Evolutionary conservation across 2,113 vertebrate genomes (phyloP).

Genomic region (Osmerus mordax): DNA sequence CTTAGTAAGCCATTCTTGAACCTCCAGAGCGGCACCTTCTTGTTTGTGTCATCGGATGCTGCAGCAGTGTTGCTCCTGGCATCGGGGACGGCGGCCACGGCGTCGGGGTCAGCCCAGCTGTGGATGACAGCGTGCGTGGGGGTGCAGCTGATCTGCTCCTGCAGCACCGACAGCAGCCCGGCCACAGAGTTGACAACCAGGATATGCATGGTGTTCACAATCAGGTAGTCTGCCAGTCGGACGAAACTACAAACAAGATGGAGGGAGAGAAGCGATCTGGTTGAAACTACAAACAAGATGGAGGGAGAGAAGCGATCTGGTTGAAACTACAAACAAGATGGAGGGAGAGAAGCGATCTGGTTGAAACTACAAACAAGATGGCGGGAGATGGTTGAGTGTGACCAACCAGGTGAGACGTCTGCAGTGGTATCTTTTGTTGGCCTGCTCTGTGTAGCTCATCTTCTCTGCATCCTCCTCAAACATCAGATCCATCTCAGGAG

Average conservation of each 20-base stretch:
- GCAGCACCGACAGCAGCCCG: slow-evolving; percentile 68
- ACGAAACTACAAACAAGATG: slow-evolving; percentile 73
- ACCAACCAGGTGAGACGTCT: slow-evolving; percentile 73
- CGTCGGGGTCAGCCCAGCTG: slow-evolving; percentile 62
- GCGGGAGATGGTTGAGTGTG: not conserved
- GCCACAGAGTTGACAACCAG: slow-evolving; percentile 72
- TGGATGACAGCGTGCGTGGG: slow-evolving; percentile 69
- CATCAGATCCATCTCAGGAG: slow-evolving; percentile 30
- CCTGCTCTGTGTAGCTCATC: slow-evolving; percentile 65
- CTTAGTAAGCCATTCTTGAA: not conserved
- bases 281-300: not conserved
- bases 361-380: not conserved
- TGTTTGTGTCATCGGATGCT: slow-evolving; percentile 44
- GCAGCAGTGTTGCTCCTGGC: not conserved
- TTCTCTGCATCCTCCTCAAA: slow-evolving; percentile 56
- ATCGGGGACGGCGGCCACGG: slow-evolving; percentile 11
- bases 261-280: not conserved
- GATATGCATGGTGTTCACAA: slow-evolving; percentile 76
- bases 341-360: not conserved
- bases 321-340: not conserved
- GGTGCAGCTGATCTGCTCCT: slow-evolving; percentile 66
- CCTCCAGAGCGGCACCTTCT: slow-evolving; percentile 55
- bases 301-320: not conserved
- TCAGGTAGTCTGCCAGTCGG: slow-evolving; percentile 80
- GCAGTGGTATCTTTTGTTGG: slow-evolving; percentile 68